phyloP scores from a whole-genome alignment of 2,797 vertebrate genomes.

The Spinus pinus region DNA sequence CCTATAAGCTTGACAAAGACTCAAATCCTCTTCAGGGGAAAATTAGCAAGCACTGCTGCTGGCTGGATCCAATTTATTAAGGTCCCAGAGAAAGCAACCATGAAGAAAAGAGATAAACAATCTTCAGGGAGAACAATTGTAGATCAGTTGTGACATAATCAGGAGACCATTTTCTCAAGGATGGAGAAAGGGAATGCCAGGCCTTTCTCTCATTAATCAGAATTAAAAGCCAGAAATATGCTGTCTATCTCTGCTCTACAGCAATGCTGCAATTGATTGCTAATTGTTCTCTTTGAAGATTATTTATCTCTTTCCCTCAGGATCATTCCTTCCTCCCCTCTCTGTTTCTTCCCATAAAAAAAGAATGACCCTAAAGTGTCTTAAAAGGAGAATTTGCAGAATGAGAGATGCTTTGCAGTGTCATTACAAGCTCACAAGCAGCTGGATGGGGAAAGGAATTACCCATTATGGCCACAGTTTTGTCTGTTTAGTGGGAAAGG shows the following conservation, averaged over 20 bases:
- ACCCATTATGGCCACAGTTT: not conserved
- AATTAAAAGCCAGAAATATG: constrained; percentile 53
- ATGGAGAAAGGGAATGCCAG: not conserved
- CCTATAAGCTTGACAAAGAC: constrained; percentile 21
- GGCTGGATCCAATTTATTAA: constrained; percentile 42
- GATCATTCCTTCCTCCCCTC: not conserved
- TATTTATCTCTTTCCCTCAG: constrained; percentile 55
- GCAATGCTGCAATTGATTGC: constrained; percentile 26
- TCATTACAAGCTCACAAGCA: not conserved
- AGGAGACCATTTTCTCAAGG: constrained; percentile 26
- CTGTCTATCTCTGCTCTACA: constrained; percentile 28
- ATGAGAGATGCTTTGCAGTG: not conserved
- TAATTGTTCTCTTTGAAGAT: constrained; percentile 65
- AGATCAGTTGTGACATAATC: constrained; percentile 59
- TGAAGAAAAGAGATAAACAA: constrained; percentile 61
- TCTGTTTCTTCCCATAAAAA: constrained; percentile 19
- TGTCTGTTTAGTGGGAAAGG: not conserved
- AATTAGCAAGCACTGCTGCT: constrained; percentile 19
- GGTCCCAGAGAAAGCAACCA: constrained; percentile 22
- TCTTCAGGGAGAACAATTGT: constrained; percentile 44
- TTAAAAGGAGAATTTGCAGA: constrained; percentile 18
- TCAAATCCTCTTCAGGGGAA: constrained; percentile 8
- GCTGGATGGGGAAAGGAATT: not conserved
- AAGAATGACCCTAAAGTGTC: constrained; percentile 40
- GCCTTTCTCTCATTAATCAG: constrained; percentile 39